phyloP scores from a whole-genome alignment of 2,113 vertebrate genomes.

The Lathamus discolor region DNA sequence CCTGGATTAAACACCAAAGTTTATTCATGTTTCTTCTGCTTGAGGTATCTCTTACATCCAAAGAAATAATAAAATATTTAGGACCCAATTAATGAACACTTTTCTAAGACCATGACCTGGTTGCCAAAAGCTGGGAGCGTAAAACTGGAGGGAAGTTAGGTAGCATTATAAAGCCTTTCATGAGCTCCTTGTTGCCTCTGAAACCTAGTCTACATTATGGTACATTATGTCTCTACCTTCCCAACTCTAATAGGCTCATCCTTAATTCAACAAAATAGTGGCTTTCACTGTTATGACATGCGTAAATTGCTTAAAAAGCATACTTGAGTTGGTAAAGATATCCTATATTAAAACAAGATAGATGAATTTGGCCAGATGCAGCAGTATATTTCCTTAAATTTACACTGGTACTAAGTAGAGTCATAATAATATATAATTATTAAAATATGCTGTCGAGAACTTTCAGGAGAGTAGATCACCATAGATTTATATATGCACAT shows the following conservation, averaged over 20 bases:
- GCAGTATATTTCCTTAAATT: constrained; percentile 14
- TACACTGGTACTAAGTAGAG: not conserved
- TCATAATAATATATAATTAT: constrained; percentile 35
- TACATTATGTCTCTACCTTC: not conserved
- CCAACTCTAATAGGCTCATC: not conserved
- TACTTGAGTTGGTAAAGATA: not conserved
- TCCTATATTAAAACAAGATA: not conserved
- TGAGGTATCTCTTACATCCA: not conserved
- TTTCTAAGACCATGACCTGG: not conserved
- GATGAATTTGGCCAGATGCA: not conserved
- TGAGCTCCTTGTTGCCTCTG: not conserved
- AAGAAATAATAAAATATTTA: not conserved
- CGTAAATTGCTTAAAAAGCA: not conserved
- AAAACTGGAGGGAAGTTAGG: not conserved
- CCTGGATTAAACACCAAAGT: not conserved
- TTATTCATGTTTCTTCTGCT: not conserved
- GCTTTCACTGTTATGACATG: not conserved
- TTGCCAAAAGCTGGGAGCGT: not conserved
- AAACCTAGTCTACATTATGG: not conserved
- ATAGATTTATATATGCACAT: not conserved
- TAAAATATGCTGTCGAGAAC: not conserved
- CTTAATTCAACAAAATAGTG: not conserved
- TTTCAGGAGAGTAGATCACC: not conserved
- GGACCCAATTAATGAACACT: not conserved
- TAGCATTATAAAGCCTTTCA: not conserved